These are phyloP conservation scores for Bugulina stolonifera DNA, from an alignment of 2,888 invertebrate species.

Conservation along the genomic window DNA sequence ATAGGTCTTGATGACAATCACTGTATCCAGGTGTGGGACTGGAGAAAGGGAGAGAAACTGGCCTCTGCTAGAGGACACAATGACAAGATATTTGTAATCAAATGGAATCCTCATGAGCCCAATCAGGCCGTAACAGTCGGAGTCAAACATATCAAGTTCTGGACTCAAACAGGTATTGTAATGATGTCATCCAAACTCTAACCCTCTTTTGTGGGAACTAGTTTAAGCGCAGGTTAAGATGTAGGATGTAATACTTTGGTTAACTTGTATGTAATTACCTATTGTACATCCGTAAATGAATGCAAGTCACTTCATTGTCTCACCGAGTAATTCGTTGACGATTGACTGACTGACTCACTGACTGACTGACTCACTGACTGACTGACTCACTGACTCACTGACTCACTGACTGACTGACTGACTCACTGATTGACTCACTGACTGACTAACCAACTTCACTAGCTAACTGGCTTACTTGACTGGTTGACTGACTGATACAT, in stretches of 20 bases:
- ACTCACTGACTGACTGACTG: neutral
- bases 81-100: conserved; percentile 54
- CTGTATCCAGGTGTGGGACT: conserved; percentile 55
- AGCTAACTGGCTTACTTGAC: too few species aligned
- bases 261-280: too few species aligned
- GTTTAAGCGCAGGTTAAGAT: too few species aligned
- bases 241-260: too few species aligned
- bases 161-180: conserved; percentile 54
- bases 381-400: neutral
- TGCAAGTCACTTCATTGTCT: too few species aligned
- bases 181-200: too few species aligned
- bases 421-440: too few species aligned
- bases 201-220: too few species aligned
- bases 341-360: neutral
- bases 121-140: conserved; percentile 53
- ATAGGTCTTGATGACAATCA: conserved; percentile 55
- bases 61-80: conserved; percentile 54
- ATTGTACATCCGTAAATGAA: too few species aligned
- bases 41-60: conserved; percentile 54
- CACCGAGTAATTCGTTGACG: too few species aligned
- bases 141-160: conserved; percentile 55
- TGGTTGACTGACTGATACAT: too few species aligned
- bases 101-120: conserved; percentile 52
- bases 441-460: too few species aligned
- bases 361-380: neutral